Base-by-base conservation (phyloP, 2,888 invertebrate genomes). In the Hyalella azteca region DNA sequence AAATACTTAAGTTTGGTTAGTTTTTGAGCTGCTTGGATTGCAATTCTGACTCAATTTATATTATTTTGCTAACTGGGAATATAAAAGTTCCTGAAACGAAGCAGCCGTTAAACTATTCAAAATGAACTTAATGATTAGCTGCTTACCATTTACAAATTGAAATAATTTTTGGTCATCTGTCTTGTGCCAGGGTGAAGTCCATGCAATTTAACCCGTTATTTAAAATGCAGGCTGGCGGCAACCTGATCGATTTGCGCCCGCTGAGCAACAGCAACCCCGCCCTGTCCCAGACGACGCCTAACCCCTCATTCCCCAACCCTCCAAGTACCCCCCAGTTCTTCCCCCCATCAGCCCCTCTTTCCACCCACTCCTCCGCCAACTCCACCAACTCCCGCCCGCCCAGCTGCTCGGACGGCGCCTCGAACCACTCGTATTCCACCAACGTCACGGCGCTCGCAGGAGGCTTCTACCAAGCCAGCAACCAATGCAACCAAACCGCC, bases 221-320 rank as follows among this genome's bases (percentile, higher is more conserved):
- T 73, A 22, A 29, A 9, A 11, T 45, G 13, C 60, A 54, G 66
- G 49, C 11, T 45, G 79, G 45, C 19, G 84, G 84, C 13, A 84
- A 84, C 29, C 60, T 84, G 39, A 73, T 81, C 54, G 84, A 84
- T 32, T 48, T 84, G 39, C 78, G 81, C 22, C 81, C 81, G 11
- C 60, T 84, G 54, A 84, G 84, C 49, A 84, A 81, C 78, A 84
- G 84, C 78, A 84, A 84, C 60, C 82, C 84, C 19, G 77, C 82
- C 1, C 76, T 84, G 49, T 77, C 79, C 32, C 22, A 48, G 5
- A 26, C 60, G 48, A 49, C 78, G 26, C 36, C 79, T 50, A 79
- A 73, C 48, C 50, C 76, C 13, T 76, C 78, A 26, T 80, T 81
- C 13, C 79, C 80, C 7, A 80, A 81, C 13, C 84, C 84, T 2